Evolutionary conservation across 1,140 invertebrate genomes (phyloP).

Genomic region (Cotesia vestalis): DNA sequence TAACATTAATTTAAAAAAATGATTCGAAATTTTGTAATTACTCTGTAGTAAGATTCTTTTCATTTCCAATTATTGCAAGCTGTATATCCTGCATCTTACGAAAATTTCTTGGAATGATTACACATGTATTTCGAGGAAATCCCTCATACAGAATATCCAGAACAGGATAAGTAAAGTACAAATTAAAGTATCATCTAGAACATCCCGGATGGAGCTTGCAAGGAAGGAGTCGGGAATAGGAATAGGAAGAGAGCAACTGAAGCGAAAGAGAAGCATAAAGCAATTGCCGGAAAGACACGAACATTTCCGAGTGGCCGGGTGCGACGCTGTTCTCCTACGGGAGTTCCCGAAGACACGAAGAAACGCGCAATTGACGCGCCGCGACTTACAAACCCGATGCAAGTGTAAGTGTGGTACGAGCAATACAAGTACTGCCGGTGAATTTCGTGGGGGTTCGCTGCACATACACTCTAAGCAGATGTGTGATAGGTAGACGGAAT

Average conservation of each 20-base stretch:
- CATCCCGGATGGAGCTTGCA: not conserved
- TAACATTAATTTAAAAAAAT: too few relatives aligned
- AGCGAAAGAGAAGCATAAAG: constrained; percentile 35
- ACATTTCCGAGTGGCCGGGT: constrained; percentile 46
- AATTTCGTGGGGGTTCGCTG: constrained; percentile 32
- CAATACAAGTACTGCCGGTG: not conserved
- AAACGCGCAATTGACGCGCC: constrained; percentile 46
- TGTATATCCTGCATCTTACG: too few relatives aligned
- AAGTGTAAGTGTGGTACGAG: constrained; percentile 1
- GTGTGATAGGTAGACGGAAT: constrained; percentile 33
- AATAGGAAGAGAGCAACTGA: constrained; percentile 26
- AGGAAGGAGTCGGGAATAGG: not conserved
- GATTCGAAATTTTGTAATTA: too few relatives aligned
- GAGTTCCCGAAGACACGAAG: constrained; percentile 40
- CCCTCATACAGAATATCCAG: too few relatives aligned
- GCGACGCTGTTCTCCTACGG: constrained; percentile 29
- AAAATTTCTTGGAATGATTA: too few relatives aligned
- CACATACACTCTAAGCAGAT: constrained; percentile 28
- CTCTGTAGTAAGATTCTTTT: too few relatives aligned
- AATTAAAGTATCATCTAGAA: not conserved
- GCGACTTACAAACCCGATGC: constrained; percentile 23
- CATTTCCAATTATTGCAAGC: too few relatives aligned
- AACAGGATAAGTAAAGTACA: too few relatives aligned
- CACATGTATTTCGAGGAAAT: too few relatives aligned
- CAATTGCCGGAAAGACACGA: constrained; percentile 49